Evolutionary conservation across 2,113 vertebrate species (phyloP), one percentile per base, ranked within the genome.

Genomic region (Anolis sagrei): DNA sequence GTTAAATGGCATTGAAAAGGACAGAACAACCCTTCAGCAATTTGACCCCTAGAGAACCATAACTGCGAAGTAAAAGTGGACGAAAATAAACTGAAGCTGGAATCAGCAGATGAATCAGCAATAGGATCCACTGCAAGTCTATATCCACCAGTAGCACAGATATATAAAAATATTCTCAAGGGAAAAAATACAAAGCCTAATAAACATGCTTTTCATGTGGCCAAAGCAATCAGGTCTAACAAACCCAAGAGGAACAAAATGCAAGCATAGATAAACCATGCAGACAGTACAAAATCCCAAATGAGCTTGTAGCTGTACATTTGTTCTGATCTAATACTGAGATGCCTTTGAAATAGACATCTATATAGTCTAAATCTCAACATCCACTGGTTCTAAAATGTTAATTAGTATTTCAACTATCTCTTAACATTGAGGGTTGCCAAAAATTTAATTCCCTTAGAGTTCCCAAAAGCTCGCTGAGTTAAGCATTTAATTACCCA

Each of bases 1-100:
- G 89, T 76, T 83, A 90, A 91, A 92, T 84, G 29, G 32, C 83
- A 82, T 85, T 61, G 89, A 84, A 89, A 94, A 93, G 85, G 58
- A 89, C 92, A 87, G 75, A 77, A 73, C 39, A 87, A 39, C 74
- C 90, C 88, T 91, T 79, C 48, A 88, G 88, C 81, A 90, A 79
- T 79, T 2, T 76, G 85, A 87, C 58, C 86, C 82, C 75, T 76
- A 87, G 62, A 92, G 10, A 86, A 77, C 27, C 49, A 39, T 74
- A 90, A 79, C n/a, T n/a, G 82, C 83, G 91, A 84, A 32, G 39
- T 87, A 83, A n/a, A 14, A 86, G 58, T 1, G 54, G 73, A 88
- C 81, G 64, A 89, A 92, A 90, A 75, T 64, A 88, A 87, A 27
- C 7, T 80, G 92, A 61, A 23, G 14, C 70, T 70, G 49, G 23